Evolutionary conservation across 2,797 vertebrate genomes (phyloP).

Genomic region (Alectoris magna): DNA sequence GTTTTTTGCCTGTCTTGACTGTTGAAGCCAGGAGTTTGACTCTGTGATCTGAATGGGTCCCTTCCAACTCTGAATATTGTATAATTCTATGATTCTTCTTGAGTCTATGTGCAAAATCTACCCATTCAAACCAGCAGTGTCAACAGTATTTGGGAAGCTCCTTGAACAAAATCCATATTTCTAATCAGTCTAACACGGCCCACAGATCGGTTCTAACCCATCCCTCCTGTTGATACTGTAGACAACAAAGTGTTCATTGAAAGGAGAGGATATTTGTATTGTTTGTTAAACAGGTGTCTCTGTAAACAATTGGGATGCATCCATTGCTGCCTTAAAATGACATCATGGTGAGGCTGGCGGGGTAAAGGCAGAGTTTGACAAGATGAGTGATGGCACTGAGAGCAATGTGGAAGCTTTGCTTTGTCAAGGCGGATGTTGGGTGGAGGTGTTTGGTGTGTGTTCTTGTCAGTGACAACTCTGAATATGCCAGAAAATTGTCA

Average conservation of each 20-base stretch:
- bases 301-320: neutral
- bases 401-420: neutral
- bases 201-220: neutral
- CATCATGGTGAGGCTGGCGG: neutral
- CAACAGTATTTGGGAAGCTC: rapidly evolving
- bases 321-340: neutral
- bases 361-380: neutral
- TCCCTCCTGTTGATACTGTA: neutral
- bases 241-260: neutral
- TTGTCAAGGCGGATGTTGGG: neutral
- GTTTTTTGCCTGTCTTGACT: neutral
- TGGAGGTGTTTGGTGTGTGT: conserved; percentile 36
- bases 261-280: neutral
- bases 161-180: neutral
- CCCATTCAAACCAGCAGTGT: neutral
- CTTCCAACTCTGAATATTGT: too few species aligned
- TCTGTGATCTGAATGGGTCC: too few species aligned
- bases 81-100: neutral
- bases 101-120: neutral
- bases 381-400: neutral
- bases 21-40: too few species aligned
- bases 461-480: neutral
- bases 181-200: neutral
- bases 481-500: conserved; percentile 56
- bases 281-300: neutral